These are phyloP conservation scores for Pimephales promelas DNA, from an alignment of 2,113 vertebrate genomes.

Conservation along the genomic window DNA sequence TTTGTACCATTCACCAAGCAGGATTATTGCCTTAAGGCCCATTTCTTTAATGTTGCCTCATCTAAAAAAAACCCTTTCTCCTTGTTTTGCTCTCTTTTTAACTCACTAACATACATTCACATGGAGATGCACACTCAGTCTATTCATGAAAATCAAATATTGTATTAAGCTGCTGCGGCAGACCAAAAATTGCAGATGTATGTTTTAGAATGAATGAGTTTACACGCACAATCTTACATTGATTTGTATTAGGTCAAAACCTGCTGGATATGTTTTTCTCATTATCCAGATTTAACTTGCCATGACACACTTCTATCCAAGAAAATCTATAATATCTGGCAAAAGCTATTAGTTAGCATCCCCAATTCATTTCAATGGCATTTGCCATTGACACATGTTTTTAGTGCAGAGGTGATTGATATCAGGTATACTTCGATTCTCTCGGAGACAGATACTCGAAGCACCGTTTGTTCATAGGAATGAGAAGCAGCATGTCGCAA, in stretches of 20 bases:
- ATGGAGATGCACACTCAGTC: background rate
- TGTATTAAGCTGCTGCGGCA: background rate
- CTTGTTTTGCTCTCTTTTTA: slow-evolving; percentile 29
- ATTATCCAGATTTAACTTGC: background rate
- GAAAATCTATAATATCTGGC: background rate
- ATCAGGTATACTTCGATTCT: background rate
- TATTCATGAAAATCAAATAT: background rate
- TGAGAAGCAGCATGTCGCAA: background rate
- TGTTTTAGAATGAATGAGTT: background rate
- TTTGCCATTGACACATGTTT: too few species aligned
- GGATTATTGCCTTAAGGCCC: slow-evolving; percentile 24
- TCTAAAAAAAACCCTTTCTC: background rate
- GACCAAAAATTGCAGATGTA: background rate
- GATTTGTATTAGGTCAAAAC: background rate
- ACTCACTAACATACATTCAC: slow-evolving; percentile 6
- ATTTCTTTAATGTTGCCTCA: slow-evolving; percentile 23
- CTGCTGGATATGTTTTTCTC: background rate
- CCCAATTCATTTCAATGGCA: background rate
- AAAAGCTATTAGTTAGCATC: background rate
- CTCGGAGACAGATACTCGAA: slow-evolving; percentile 9
- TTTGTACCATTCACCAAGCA: slow-evolving; percentile 31
- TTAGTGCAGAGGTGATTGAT: too few species aligned
- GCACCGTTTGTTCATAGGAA: slow-evolving; percentile 12
- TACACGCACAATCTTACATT: background rate
- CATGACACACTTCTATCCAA: background rate